Percentiles rank a stretch among this genome's conserved stretches.
phyloP scores from a whole-genome alignment of 2,797 vertebrate species.

The Macropodus opercularis region DNA sequence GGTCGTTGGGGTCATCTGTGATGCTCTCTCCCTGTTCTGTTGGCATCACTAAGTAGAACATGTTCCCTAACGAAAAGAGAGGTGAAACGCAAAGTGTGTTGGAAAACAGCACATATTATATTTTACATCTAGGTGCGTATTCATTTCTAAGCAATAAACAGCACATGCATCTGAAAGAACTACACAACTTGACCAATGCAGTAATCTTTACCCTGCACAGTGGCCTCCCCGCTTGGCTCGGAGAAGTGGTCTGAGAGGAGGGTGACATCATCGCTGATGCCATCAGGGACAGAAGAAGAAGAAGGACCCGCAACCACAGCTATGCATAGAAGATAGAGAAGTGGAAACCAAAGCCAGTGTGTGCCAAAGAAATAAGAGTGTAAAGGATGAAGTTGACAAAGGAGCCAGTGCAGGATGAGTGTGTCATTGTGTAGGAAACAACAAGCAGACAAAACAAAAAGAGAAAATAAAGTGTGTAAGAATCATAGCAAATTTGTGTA shows the following conservation, averaged over 20 bases:
- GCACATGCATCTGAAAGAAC: neutral
- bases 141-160: neutral
- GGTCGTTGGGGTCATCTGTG: constrained; percentile 70
- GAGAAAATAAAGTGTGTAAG: constrained; percentile 34
- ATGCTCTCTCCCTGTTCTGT: constrained; percentile 72
- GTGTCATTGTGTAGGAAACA: neutral
- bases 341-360: constrained; percentile 44
- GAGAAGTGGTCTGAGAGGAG: constrained; percentile 73
- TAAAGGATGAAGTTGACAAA: constrained; percentile 1
- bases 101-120: neutral
- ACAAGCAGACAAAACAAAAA: constrained; percentile 25
- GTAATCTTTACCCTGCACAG: constrained; percentile 66
- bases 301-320: constrained; percentile 82
- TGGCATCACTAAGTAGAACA: constrained; percentile 82
- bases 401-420: constrained; percentile 5
- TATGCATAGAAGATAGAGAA: constrained; percentile 73
- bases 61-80: constrained; percentile 71
- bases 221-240: constrained; percentile 67
- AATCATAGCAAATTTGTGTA: constrained; percentile 51
- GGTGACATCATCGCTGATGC: constrained; percentile 78
- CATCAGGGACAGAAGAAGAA: constrained; percentile 81
- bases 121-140: too few relatives aligned
- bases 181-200: neutral
- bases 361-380: constrained; percentile 7
- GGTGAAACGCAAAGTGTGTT: neutral